Base-by-base conservation (phyloP, 1,140 invertebrate genomes). In the Dendrolimus kikuchii region DNA sequence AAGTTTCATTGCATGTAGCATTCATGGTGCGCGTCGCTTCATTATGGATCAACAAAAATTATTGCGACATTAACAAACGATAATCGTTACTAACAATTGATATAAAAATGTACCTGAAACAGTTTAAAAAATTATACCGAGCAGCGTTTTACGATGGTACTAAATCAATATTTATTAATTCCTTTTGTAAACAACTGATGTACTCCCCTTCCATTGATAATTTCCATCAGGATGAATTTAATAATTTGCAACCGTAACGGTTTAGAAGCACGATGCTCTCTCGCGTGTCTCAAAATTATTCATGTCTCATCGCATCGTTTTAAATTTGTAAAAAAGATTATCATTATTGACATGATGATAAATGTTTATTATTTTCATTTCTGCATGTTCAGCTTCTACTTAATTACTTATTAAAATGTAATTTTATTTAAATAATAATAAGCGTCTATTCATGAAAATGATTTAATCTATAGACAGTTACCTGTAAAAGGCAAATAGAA, bases 321-420 rank as follows among this genome's bases (percentile, higher is more conserved):
- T 58, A 75, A 79, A 77, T 66, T 71, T 56, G 61, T 59, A 63
- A 64, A 66, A 66, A 50, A 38, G 43, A 51, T 9, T 45, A 45
- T n/a, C 41, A 42, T 42, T 7, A n/a, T n/a, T 4, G 41, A n/a
- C 45, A 9, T 10, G 36, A 46, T 36, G 45, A 10, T 36, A 46
- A 23, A 36, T 46, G 7, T 42, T 42, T 42, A 42, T 42, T 7
- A 7, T 3, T 7, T 42, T 42, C n/a, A 7, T 5, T 44, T 5
- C 4, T 5, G 23, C 6, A 5, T 45, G 5, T 9, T 45, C 7
- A 8, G 5, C 3, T 23, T 23, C 3, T 23, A 23, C 23, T 23
- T 23, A 23, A 23, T 23, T 23, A 3, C 23, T 23, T 23, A 23
- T 23, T 23, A 23, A 23, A 23, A 23, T 23, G 23, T 23, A 23